A percentile compares a stretch with the other conserved stretches of the same genome.
These are phyloP conservation scores for Clepsis dumicolana DNA, from an alignment of 2,888 invertebrate genomes.

Conservation along the genomic window DNA sequence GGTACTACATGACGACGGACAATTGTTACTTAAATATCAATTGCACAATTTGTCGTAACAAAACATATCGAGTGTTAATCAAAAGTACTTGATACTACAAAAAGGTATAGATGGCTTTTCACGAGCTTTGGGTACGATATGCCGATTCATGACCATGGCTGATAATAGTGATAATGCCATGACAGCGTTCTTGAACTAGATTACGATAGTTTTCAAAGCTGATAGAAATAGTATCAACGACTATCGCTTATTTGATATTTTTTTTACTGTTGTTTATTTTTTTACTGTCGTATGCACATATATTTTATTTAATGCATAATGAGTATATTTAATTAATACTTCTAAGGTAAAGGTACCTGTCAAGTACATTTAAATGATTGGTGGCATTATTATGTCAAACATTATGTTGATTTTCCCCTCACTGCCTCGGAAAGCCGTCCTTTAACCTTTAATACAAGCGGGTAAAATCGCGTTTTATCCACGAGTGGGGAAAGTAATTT, in stretches of 20 bases:
- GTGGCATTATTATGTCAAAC: no score
- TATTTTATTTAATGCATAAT: not conserved
- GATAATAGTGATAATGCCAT: not conserved
- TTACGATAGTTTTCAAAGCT: not conserved
- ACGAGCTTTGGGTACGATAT: not conserved
- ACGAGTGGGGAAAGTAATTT: no score
- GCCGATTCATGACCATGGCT: not conserved
- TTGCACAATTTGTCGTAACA: not conserved
- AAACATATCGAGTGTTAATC: not conserved
- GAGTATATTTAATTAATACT: not conserved
- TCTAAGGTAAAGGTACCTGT: not conserved
- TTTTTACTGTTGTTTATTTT: not conserved
- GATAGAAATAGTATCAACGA: not conserved
- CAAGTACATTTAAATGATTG: no score
- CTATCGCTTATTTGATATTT: not conserved
- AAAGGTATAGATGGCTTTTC: not conserved
- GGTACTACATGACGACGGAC: not conserved
- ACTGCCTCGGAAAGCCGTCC: no score
- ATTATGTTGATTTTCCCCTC: no score
- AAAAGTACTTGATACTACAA: not conserved
- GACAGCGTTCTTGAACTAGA: not conserved
- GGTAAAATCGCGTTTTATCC: no score
- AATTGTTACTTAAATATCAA: not conserved
- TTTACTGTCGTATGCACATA: not conserved
- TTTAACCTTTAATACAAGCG: no score